A percentile compares a stretch with the other conserved stretches of the same genome.
These are phyloP conservation scores for Ormyrus thymus DNA, from an alignment of 2,888 invertebrate species.

Conservation along the genomic window DNA sequence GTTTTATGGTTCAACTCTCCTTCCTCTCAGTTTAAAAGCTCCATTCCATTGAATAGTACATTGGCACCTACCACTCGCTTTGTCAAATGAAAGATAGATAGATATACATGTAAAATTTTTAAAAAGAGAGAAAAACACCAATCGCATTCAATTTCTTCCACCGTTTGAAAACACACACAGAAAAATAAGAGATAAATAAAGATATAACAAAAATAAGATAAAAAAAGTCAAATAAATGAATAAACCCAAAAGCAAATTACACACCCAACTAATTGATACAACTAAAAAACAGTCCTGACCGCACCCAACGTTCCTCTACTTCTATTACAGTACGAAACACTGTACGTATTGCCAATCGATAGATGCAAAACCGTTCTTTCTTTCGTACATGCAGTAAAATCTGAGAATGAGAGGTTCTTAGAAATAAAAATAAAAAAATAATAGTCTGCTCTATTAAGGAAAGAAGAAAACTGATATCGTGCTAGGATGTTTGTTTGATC, in stretches of 20 bases:
- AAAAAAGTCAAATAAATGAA: conserved; percentile 45
- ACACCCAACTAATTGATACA: conserved; percentile 56
- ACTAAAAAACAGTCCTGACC: conserved; percentile 54
- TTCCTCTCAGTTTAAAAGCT: conserved; percentile 74
- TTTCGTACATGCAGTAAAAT: conserved; percentile 42
- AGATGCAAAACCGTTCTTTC: conserved; percentile 48
- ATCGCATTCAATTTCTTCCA: conserved; percentile 61
- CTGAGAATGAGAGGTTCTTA: conserved; percentile 42
- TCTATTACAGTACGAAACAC: conserved; percentile 47
- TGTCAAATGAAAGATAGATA: conserved; percentile 52
- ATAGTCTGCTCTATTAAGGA: conserved; percentile 37
- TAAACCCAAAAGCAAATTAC: conserved; percentile 54
- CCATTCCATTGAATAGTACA: conserved; percentile 61
- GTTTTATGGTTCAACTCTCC: conserved; percentile 69
- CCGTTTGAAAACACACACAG: conserved; percentile 60
- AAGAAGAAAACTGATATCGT: conserved; percentile 48
- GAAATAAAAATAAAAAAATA: conserved; percentile 48
- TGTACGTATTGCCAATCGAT: conserved; percentile 44
- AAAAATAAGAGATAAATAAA: conserved; percentile 52
- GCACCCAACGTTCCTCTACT: conserved; percentile 50
- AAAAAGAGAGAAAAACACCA: conserved; percentile 58
- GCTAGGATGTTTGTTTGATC: conserved; percentile 31
- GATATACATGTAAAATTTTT: conserved; percentile 42
- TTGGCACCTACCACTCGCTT: conserved; percentile 60
- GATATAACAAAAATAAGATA: conserved; percentile 52